Percentiles rank a stretch among this genome's conserved stretches.
Evolutionary conservation across 2,888 invertebrate species (phyloP).

Genomic region (Sipha maydis): DNA sequence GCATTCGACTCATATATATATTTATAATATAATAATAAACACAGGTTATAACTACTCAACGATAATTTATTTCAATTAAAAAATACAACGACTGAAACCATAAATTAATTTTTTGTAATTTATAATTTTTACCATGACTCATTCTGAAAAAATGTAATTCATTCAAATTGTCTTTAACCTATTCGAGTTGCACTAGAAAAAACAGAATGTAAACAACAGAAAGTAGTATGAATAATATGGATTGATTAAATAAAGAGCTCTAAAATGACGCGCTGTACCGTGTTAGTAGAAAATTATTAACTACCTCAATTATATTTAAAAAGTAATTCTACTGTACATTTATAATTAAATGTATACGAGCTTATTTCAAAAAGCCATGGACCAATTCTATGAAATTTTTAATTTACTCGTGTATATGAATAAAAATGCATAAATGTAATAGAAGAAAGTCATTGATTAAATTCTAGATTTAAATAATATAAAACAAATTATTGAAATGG

Average conservation of each 20-base stretch:
- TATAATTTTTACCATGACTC: not conserved
- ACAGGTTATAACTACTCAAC: not conserved
- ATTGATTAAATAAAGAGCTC: no score
- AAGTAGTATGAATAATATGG: no score
- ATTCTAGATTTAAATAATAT: no score
- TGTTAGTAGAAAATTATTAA: not conserved
- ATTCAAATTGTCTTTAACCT: not conserved
- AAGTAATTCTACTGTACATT: not conserved
- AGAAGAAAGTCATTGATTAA: no score
- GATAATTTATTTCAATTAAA: not conserved
- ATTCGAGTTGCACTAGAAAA: not conserved
- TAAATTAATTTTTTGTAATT: not conserved
- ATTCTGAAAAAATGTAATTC: not conserved
- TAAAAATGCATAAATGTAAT: no score
- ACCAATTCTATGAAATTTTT: no score
- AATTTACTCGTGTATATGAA: no score
- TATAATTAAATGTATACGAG: no score
- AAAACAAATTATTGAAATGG: no score
- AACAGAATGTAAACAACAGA: not conserved
- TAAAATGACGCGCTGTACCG: not conserved
- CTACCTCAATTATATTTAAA: not conserved
- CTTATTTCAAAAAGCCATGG: no score
- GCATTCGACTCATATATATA: not conserved
- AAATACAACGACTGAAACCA: not conserved
- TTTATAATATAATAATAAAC: not conserved